Evolutionary conservation across 2,113 vertebrate species (phyloP).

Genomic region (Cynocephalus volans): DNA sequence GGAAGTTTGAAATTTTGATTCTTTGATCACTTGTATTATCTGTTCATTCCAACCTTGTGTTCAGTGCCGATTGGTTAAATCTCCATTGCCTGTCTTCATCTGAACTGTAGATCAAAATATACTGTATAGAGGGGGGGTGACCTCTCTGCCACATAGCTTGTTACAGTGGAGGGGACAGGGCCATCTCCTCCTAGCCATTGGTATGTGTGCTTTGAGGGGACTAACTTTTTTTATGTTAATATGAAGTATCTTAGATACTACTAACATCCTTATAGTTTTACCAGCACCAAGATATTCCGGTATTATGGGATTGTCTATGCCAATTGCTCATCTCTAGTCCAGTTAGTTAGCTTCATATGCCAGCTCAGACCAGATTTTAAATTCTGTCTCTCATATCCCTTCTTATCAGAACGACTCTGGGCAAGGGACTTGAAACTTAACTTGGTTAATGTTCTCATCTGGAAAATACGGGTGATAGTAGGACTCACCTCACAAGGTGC

Average conservation of each 20-base stretch:
- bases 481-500: neutral
- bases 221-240: neutral
- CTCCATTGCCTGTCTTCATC: neutral
- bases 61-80: neutral
- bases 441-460: conserved; percentile 31
- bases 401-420: neutral
- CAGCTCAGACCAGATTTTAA: neutral
- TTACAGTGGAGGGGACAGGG: neutral
- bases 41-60: neutral
- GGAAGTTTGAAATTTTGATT: conserved; percentile 8
- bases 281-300: neutral
- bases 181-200: neutral
- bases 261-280: neutral
- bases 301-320: neutral
- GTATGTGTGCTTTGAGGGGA: neutral
- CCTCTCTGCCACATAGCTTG: neutral
- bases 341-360: neutral
- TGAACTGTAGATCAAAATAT: neutral
- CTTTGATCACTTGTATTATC: neutral
- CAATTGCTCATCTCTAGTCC: neutral
- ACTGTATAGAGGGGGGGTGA: neutral
- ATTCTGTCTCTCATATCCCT: neutral
- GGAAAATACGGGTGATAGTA: neutral
- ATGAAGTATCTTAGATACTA: neutral
- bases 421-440: neutral